Conservation (phyloP, 2,888 invertebrate genomes). For the Sinhomidia bicolor region DNA sequence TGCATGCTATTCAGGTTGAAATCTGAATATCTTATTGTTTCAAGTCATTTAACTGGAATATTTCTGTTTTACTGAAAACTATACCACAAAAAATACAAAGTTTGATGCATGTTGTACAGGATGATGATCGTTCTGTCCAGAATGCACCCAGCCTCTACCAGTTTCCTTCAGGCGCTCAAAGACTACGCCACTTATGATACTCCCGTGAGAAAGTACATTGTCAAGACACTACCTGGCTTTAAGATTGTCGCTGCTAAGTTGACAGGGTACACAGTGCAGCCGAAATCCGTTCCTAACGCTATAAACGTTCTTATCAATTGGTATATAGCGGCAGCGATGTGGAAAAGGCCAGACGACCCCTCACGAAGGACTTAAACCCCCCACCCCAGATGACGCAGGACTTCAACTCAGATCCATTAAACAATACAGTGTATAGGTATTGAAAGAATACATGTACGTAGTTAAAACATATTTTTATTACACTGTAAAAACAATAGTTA, state of each 20-base stretch:
- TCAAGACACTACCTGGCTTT: slow-evolving; percentile 58
- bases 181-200: slow-evolving; percentile 69
- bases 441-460: background rate
- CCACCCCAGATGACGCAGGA: no score
- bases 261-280: slow-evolving; percentile 71
- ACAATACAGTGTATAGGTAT: background rate
- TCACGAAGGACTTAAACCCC: slow-evolving; percentile 65
- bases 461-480: background rate
- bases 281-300: slow-evolving; percentile 67
- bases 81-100: no score
- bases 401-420: background rate
- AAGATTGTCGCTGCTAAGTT: slow-evolving; percentile 70
- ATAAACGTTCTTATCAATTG: slow-evolving; percentile 73
- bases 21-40: no score
- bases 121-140: slow-evolving; percentile 74
- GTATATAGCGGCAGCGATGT: slow-evolving; percentile 77
- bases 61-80: no score
- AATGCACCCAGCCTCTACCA: slow-evolving; percentile 67
- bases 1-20: slow-evolving; percentile 74
- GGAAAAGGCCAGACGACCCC: slow-evolving; percentile 74
- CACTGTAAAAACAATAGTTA: no score
- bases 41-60: no score
- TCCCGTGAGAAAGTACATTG: slow-evolving; percentile 63
- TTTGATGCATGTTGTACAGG: no score
- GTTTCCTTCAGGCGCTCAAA: slow-evolving; percentile 68